These are phyloP conservation scores for Phrynocephalus forsythii DNA, from an alignment of 2,797 vertebrate genomes.

Conservation along the genomic window DNA sequence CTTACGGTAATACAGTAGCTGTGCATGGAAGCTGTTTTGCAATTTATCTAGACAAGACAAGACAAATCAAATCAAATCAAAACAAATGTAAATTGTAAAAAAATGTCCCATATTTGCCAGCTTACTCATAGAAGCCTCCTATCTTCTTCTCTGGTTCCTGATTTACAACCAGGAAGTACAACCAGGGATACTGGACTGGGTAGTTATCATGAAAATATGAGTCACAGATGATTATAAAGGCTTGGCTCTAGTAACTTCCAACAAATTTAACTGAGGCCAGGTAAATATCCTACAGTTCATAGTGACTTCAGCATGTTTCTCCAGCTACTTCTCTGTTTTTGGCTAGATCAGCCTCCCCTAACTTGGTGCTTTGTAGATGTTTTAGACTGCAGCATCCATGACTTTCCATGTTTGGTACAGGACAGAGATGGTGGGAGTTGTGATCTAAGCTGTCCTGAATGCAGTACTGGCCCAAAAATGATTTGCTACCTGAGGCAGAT, in stretches of 20 bases:
- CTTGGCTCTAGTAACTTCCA: conserved; percentile 12
- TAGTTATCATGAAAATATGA: conserved; percentile 3
- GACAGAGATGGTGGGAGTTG: not conserved
- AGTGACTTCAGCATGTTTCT: conserved; percentile 2
- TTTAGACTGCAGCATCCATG: not conserved
- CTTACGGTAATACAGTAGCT: not conserved
- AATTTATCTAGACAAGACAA: not conserved
- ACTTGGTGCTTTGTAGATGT: not conserved
- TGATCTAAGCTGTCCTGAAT: not conserved
- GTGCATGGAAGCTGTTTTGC: not conserved
- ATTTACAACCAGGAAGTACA: not conserved
- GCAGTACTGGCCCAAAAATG: too few species aligned
- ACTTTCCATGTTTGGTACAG: not conserved
- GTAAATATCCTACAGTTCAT: conserved; percentile 8
- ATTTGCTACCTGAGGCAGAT: too few species aligned
- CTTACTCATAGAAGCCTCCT: not conserved
- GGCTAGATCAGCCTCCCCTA: not conserved
- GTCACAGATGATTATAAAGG: conserved; percentile 22
- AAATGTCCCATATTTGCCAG: not conserved
- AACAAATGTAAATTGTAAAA: not conserved
- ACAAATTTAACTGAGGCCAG: not conserved
- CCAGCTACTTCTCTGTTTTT: not conserved
- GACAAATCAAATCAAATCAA: not conserved
- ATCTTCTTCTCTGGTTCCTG: not conserved
- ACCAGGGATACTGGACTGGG: not conserved